Evolutionary conservation across 1,140 invertebrate species (phyloP).

Genomic region (Globodera rostochiensis): DNA sequence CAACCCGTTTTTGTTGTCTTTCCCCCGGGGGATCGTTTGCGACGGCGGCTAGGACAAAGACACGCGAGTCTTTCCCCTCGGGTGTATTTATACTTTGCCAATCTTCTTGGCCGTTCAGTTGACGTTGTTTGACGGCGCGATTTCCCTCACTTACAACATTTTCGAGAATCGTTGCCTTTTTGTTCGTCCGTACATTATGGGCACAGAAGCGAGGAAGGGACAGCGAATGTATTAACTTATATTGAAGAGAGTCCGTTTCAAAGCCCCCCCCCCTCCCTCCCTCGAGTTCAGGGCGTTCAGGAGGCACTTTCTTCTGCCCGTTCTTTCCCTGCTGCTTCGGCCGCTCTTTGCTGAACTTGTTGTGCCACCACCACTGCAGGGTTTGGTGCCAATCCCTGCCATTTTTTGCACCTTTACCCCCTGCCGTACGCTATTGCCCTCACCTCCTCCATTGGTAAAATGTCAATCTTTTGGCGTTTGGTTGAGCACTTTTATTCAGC

Average conservation of each 20-base stretch:
- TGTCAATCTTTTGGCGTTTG: neutral
- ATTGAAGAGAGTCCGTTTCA: neutral
- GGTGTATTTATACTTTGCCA: neutral
- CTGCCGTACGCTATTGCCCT: neutral
- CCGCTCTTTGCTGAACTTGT: neutral
- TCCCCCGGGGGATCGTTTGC: neutral
- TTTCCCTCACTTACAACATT: neutral
- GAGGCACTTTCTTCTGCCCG: neutral
- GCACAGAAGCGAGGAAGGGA: neutral
- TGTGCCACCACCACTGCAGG: neutral
- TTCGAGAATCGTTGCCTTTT: neutral
- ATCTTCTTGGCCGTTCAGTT: neutral
- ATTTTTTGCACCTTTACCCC: conserved; percentile 5
- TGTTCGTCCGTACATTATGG: neutral
- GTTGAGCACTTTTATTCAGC: neutral
- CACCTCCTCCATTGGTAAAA: neutral
- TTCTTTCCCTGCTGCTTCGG: neutral
- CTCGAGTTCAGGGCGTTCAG: neutral
- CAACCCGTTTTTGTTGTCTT: neutral
- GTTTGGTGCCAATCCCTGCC: conserved; percentile 5
- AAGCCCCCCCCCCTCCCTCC: neutral
- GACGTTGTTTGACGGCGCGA: neutral
- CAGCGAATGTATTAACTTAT: neutral
- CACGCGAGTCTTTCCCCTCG: neutral
- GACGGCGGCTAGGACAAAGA: neutral